Percentiles rank a stretch among this genome's conserved stretches.
phyloP scores from a whole-genome alignment of 2,797 vertebrate species.

The Hapalemur alaotrensis region DNA sequence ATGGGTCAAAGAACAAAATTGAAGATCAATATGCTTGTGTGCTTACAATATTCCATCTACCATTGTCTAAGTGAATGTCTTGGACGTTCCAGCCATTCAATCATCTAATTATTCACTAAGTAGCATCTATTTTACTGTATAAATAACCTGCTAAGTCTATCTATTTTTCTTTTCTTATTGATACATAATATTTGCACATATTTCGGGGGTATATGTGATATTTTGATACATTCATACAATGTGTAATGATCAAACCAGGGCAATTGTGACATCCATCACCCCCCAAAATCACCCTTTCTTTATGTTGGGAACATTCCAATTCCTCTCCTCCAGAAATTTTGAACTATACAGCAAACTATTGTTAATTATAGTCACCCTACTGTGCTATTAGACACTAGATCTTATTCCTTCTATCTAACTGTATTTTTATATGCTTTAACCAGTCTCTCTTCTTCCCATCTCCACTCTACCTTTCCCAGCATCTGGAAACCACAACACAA shows the following conservation, averaged over 20 bases:
- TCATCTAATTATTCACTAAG: background rate
- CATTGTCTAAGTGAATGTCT: background rate
- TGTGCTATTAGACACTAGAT: background rate
- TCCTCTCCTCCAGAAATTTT: background rate
- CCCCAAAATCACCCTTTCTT: background rate
- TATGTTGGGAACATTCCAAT: background rate
- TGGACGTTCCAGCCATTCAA: background rate
- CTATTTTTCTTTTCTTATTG: background rate
- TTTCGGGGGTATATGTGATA: background rate
- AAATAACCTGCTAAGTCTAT: background rate
- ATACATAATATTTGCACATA: background rate
- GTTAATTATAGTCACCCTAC: background rate
- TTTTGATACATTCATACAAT: background rate
- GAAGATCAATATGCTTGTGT: background rate
- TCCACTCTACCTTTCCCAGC: background rate
- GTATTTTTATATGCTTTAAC: background rate
- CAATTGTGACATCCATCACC: background rate
- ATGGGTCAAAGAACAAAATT: background rate
- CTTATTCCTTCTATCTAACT: background rate
- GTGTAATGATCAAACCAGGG: background rate
- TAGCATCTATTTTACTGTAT: background rate
- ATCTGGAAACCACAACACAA: background rate
- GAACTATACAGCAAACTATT: background rate
- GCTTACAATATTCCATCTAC: background rate
- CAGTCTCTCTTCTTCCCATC: background rate